Conservation (phyloP, 2,888 invertebrate species). For the Scaeva pyrastri region DNA sequence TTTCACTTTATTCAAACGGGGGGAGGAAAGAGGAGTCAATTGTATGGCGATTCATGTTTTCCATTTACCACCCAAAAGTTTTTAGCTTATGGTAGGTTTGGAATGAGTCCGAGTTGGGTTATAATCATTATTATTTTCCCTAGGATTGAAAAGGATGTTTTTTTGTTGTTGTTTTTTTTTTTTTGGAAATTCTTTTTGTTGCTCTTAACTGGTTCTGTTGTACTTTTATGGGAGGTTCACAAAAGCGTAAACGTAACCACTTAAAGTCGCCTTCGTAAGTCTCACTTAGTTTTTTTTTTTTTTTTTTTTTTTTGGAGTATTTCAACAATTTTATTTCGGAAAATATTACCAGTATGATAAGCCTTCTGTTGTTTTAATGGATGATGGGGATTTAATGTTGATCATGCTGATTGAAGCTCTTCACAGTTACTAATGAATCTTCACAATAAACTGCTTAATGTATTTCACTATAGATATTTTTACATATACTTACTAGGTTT, state of each 20-base stretch:
- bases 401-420: background rate
- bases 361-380: background rate
- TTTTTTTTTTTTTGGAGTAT: too few species aligned
- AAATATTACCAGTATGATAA: background rate
- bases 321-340: background rate
- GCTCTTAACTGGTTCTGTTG: conserved; percentile 21
- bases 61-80: conserved; percentile 31
- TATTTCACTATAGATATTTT: too few species aligned
- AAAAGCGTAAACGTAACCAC: conserved; percentile 31
- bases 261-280: conserved; percentile 21
- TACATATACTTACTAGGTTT: too few species aligned
- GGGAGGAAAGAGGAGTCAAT: background rate
- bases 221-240: conserved; percentile 1
- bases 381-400: background rate
- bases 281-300: conserved; percentile 5
- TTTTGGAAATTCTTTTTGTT: background rate
- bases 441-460: too few species aligned
- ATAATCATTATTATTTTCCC: conserved; percentile 50
- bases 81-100: background rate
- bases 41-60: background rate
- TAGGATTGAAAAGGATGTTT: conserved; percentile 36
- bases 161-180: conserved; percentile 1
- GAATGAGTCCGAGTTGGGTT: conserved; percentile 27
- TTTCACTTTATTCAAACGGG: conserved; percentile 46
- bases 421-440: too few species aligned